phyloP scores from a whole-genome alignment of 2,888 invertebrate genomes.

The Ochropleura plecta region DNA sequence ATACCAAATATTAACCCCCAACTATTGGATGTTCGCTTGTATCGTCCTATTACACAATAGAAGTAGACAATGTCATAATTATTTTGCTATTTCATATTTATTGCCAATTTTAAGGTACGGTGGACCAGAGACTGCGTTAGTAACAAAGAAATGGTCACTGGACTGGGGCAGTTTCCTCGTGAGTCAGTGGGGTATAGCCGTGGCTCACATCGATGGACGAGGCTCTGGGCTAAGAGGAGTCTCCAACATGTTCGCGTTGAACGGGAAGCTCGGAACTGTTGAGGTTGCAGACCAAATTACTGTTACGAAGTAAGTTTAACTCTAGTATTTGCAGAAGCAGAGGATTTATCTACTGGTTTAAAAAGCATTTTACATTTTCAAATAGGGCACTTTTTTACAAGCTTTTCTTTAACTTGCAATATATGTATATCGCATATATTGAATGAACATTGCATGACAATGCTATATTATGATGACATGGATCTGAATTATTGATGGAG shows the following conservation, averaged over 20 bases:
- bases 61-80: neutral
- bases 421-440: too few species aligned
- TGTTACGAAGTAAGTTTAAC: constrained; percentile 92
- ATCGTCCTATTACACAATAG: neutral
- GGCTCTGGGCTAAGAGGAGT: constrained; percentile 97
- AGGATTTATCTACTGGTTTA: neutral
- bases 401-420: too few species aligned
- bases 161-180: constrained; percentile 97
- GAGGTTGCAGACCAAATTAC: constrained; percentile 98
- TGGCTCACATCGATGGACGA: constrained; percentile 97
- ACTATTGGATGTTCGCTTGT: neutral
- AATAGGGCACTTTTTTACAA: neutral
- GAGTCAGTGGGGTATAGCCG: constrained; percentile 95
- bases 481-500: too few species aligned
- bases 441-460: too few species aligned
- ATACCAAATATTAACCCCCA: too few species aligned
- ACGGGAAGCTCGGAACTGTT: constrained; percentile 95
- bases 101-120: constrained; percentile 92
- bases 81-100: neutral
- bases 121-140: constrained; percentile 97
- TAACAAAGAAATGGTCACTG: constrained; percentile 94
- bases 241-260: constrained; percentile 94
- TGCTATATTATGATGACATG: too few species aligned
- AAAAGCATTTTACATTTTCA: neutral
- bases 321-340: neutral